Base-by-base conservation (phyloP, 1,140 invertebrate species). In the Nautilus pompilius region DNA sequence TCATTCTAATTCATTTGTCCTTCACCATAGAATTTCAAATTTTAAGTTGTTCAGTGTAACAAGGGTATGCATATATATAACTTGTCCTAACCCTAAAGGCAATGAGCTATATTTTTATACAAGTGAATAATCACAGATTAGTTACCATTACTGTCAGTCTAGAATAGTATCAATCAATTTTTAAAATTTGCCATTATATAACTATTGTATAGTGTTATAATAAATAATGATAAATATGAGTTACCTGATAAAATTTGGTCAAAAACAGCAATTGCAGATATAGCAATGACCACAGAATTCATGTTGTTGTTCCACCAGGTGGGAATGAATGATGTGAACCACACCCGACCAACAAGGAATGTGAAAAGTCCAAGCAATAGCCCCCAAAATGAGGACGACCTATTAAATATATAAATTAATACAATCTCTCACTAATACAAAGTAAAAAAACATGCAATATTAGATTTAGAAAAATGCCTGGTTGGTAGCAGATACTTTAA, bases 261-360 rank as follows among this genome's bases (percentile, higher is more conserved):
- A 34, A 81, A 26, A 1, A 69, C 68, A 20, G 75, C 74, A 41
- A 80, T 65, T 24, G 66, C 55, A 10, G 66, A 75, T 51, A 80
- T 41, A 6, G 80, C 65, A 45, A 81, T 73, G n/a, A 82, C 64
- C 17, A 66, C 59, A 20, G 72, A 65, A 62, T 83, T 83, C 6
- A 69, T 67, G 3, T 32, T 26, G 20, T 68, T 58, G 58, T 60
- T 69, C 76, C 80, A 80, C 81, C 81, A 83, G 5, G 77, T 70
- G 8, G 81, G 81, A 15, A 79, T 69, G 67, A 82, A 76, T 0
- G 78, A 72, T 22, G 68, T 63, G 56, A 73, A 80, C 79, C 80
- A 82, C 13, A 82, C 69, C 13, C 81, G 68, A 57, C 72, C 69
- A 8, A 61, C 64, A 3, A 83, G 58, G 51, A 79, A 73, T 8